Conservation (phyloP, 2,113 vertebrate genomes). For the Ondatra zibethicus region DNA sequence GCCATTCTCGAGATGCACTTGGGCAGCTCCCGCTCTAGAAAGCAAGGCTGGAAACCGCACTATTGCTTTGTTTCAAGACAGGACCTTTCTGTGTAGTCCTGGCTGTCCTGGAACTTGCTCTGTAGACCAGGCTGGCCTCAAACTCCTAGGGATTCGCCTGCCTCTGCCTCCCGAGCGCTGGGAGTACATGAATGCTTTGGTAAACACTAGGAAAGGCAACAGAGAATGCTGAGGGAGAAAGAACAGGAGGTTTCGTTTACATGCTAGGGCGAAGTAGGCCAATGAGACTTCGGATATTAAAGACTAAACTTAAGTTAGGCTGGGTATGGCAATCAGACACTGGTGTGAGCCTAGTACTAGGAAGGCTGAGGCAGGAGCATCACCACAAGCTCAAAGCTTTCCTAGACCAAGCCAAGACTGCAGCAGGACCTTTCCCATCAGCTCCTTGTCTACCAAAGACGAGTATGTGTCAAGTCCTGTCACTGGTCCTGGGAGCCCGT, state of each 20-base stretch:
- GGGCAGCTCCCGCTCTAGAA: not conserved
- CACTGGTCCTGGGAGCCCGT: not conserved
- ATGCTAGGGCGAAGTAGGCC: fast-evolving
- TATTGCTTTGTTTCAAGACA: not conserved
- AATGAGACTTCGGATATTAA: fast-evolving
- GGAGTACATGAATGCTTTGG: fast-evolving
- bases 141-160: not conserved
- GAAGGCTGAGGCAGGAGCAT: not conserved
- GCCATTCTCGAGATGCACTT: not conserved
- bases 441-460: not conserved
- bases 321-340: no score
- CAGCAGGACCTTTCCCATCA: not conserved
- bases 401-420: not conserved
- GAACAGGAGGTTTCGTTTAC: not conserved
- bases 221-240: not conserved
- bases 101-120: not conserved
- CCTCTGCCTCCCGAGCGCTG: not conserved
- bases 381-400: not conserved
- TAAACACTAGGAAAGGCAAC: fast-evolving
- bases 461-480: no score
- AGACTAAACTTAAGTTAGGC: not conserved
- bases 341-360: not conserved
- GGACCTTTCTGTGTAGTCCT: not conserved
- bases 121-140: not conserved
- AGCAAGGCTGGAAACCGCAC: not conserved